Base-by-base conservation (phyloP, 2,113 vertebrate genomes). In the Notarius lentiginosus region DNA sequence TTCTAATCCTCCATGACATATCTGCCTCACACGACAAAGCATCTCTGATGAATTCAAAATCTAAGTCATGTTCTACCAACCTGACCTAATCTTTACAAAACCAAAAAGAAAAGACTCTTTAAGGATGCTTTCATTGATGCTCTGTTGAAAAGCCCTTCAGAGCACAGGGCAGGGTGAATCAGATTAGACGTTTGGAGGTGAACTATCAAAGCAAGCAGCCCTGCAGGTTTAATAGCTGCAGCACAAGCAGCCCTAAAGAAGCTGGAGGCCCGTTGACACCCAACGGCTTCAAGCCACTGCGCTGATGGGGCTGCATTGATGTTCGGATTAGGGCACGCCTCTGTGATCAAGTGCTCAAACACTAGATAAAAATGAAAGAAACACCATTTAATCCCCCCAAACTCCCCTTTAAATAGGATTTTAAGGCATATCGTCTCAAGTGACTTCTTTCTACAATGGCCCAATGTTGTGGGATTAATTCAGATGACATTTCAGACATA, bases 281-380 rank as follows among this genome's bases (percentile, higher is more conserved):
- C 95, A 94, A 95, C 95, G 95, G 96, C 95, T 96, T 93, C 94
- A 94, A 95, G 95, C 95, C 95, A 95, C 87, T 93, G 95, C 95
- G 95, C 93, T 97, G 97, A 98, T 95, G 95, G 97, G 94, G 92
- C 93, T 89, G 93, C 96, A 98, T 98, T 96, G 97, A 98, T 97
- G 96, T 97, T 96, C 90, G 95, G 96, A 98, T 99, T 97, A 98
- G 94, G 96, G 94, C 96, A 98, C 93, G 96, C 95, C 94, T 97
- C 96, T 94, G 92, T 96, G 97, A 99, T 98, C 97, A 97, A 97
- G 96, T 96, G 94, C 96, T 97, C 97, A 97, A 97, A 96, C 95
- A 95, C 93, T 93, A 95, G 96, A 97, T 97, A 96, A 97, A 97
- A 95, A 97, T 94, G 94, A 92, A 89, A 96, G 95, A 95, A 93